phyloP scores from a whole-genome alignment of 2,888 invertebrate genomes.

The Parnassius glacialis region DNA sequence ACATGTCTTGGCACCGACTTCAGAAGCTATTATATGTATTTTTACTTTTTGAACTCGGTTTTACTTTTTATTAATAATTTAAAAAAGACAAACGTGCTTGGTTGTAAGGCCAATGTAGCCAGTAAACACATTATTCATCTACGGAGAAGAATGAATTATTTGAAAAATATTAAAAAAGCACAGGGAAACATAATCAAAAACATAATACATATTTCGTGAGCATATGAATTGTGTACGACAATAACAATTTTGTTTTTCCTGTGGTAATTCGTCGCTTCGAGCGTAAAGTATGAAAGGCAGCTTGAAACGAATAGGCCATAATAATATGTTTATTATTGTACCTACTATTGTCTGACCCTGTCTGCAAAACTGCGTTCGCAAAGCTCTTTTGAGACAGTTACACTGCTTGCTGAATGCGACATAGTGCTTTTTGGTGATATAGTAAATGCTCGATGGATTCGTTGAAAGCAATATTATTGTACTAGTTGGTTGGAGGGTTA shows the following conservation, averaged over 20 bases:
- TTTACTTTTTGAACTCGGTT: too few relatives aligned
- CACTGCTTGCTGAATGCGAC: conserved; percentile 27
- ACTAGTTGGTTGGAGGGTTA: conserved; percentile 56
- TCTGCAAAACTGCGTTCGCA: conserved; percentile 30
- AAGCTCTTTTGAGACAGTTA: conserved; percentile 7
- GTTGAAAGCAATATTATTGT: conserved; percentile 36
- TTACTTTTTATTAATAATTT: too few relatives aligned
- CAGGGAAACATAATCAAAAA: background rate
- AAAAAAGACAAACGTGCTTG: too few relatives aligned
- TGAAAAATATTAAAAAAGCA: too few relatives aligned
- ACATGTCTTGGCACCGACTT: too few relatives aligned
- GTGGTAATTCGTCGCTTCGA: conserved; percentile 68
- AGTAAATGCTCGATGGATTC: conserved; percentile 41
- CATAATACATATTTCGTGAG: conserved; percentile 3
- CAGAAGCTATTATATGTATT: too few relatives aligned
- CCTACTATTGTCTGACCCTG: conserved; percentile 44
- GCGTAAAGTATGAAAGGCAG: conserved; percentile 67
- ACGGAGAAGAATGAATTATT: too few relatives aligned
- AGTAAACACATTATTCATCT: too few relatives aligned
- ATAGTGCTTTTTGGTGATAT: conserved; percentile 22
- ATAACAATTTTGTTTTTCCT: conserved; percentile 64
- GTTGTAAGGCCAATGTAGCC: too few relatives aligned
- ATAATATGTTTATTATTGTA: conserved; percentile 72
- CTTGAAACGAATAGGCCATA: conserved; percentile 67
- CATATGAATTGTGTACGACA: conserved; percentile 57